phyloP scores from a whole-genome alignment of 2,797 vertebrate genomes.

The Poecile montanus region DNA sequence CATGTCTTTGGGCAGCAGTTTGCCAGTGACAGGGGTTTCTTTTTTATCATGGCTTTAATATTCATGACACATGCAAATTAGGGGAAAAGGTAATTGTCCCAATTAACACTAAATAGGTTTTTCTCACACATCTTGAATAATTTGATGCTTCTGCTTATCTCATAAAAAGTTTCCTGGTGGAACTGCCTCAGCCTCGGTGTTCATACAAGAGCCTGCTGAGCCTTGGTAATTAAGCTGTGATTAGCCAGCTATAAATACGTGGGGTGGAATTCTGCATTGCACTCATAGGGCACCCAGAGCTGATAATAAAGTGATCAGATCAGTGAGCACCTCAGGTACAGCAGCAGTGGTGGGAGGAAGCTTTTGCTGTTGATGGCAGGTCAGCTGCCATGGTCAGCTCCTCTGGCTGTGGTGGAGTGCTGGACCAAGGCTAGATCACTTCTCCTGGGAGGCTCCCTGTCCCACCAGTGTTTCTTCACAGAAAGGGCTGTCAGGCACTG shows the following conservation, averaged over 20 bases:
- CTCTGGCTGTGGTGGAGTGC: fast-evolving
- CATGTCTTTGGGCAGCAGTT: background rate
- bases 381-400: background rate
- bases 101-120: constrained; percentile 66
- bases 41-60: constrained; percentile 23
- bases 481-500: background rate
- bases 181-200: constrained; percentile 60
- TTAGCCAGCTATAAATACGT: constrained; percentile 72
- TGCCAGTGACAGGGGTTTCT: background rate
- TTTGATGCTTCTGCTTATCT: constrained; percentile 76
- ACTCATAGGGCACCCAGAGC: constrained; percentile 24
- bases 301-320: background rate
- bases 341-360: background rate
- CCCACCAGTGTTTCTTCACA: background rate
- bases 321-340: background rate
- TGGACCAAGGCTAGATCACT: fast-evolving
- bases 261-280: constrained; percentile 47
- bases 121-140: constrained; percentile 72
- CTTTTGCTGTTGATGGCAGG: fast-evolving
- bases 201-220: constrained; percentile 72
- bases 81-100: constrained; percentile 56
- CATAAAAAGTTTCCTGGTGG: constrained; percentile 77
- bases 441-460: fast-evolving
- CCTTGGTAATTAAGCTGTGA: constrained; percentile 79
- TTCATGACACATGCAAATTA: constrained; percentile 46